Evolutionary conservation across 2,888 invertebrate genomes (phyloP).

Genomic region (Pandemis corylana): DNA sequence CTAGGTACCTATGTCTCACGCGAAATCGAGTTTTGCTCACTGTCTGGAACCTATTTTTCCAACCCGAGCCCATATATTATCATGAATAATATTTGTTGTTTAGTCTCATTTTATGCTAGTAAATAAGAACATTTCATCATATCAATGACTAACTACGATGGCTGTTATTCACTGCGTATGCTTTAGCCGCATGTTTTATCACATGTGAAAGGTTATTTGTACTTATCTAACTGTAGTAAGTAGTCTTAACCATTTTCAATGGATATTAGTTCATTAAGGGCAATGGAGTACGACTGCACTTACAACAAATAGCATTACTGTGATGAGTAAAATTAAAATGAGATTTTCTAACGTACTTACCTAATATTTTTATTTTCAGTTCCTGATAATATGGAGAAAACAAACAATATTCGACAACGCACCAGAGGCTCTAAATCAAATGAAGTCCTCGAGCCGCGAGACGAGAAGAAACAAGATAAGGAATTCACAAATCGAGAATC

Average conservation of each 20-base stretch:
- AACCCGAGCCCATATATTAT: neutral
- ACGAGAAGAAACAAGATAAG: conserved; percentile 50
- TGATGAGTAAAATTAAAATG: neutral
- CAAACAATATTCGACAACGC: conserved; percentile 31
- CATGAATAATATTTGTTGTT: neutral
- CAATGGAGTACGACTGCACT: conserved; percentile 23
- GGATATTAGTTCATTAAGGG: conserved; percentile 15
- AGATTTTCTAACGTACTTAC: neutral
- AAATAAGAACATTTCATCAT: neutral
- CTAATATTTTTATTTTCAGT: conserved; percentile 7
- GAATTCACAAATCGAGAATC: conserved; percentile 90
- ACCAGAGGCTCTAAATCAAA: conserved; percentile 14
- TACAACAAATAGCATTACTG: conserved; percentile 7
- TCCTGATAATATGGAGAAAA: conserved; percentile 22
- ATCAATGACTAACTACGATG: neutral
- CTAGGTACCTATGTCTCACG: too few species aligned
- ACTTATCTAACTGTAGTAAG: conserved; percentile 23
- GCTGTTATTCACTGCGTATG: conserved; percentile 3
- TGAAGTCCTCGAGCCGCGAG: conserved; percentile 47
- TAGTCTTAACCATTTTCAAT: neutral
- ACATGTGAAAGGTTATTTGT: conserved; percentile 37
- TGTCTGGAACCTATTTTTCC: too few species aligned
- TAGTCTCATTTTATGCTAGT: neutral
- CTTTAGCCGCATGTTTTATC: conserved; percentile 19
- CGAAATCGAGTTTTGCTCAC: too few species aligned